Evolutionary conservation across 1,140 invertebrate genomes (phyloP).

Genomic region (Aphelinus atriplicis): DNA sequence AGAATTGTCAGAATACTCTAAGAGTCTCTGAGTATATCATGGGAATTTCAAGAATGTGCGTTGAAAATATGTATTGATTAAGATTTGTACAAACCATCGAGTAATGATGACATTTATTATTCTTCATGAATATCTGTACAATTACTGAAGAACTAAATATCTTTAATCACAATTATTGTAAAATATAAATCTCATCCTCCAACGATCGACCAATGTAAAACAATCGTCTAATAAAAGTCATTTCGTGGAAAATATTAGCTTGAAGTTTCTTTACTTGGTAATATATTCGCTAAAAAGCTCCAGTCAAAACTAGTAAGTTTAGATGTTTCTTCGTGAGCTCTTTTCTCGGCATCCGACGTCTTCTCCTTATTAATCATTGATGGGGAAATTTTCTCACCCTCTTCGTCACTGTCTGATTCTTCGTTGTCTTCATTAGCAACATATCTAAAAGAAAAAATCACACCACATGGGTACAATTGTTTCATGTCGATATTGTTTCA

Average conservation of each 20-base stretch:
- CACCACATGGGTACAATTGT: too few species aligned
- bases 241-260: not conserved
- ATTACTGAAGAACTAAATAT: not conserved
- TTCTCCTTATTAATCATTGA: constrained; percentile 3
- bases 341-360: constrained; percentile 4
- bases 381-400: not conserved
- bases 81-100: too few species aligned
- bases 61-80: constrained; percentile 3
- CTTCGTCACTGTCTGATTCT: constrained; percentile 35
- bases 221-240: not conserved
- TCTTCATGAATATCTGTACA: not conserved
- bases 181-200: not conserved
- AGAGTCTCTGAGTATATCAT: not conserved
- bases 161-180: not conserved
- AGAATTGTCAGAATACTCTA: not conserved
- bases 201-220: constrained; percentile 1
- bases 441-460: constrained; percentile 29
- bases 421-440: constrained; percentile 38
- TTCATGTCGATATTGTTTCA: too few species aligned
- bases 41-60: not conserved
- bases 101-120: not conserved
- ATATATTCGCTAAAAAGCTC: constrained; percentile 52
- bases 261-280: constrained; percentile 12
- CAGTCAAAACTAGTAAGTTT: constrained; percentile 51
- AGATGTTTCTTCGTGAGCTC: constrained; percentile 30